A percentile compares a stretch with the other conserved stretches of the same genome.
These are phyloP conservation scores for Celastrina argiolus DNA, from an alignment of 2,888 invertebrate genomes.

Conservation along the genomic window DNA sequence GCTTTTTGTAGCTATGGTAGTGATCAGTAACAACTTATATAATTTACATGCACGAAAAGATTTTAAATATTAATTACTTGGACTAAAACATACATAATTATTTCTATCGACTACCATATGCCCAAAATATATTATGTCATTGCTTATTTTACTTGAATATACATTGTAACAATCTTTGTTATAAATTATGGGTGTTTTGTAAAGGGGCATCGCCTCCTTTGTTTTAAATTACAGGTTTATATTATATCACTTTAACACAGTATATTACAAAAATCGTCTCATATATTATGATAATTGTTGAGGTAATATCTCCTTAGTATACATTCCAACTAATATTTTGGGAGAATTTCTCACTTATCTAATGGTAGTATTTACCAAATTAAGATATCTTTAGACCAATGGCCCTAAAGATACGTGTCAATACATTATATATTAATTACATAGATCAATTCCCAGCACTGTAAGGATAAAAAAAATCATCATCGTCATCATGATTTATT, in stretches of 20 bases:
- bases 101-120: slow-evolving; percentile 12
- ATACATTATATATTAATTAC: neutral
- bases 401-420: neutral
- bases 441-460: slow-evolving; percentile 1
- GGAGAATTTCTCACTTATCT: slow-evolving; percentile 1
- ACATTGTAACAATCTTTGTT: slow-evolving; percentile 14
- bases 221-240: neutral
- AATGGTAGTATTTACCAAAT: neutral
- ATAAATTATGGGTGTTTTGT: slow-evolving; percentile 8
- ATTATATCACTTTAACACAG: slow-evolving; percentile 13
- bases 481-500: too few relatives aligned
- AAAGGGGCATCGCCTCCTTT: neutral
- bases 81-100: neutral
- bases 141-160: slow-evolving; percentile 13
- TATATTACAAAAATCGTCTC: slow-evolving; percentile 16
- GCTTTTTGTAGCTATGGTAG: slow-evolving; percentile 1
- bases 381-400: neutral
- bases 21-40: slow-evolving; percentile 6
- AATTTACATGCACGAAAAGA: neutral
- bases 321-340: slow-evolving; percentile 20
- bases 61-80: neutral
- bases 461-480: neutral
- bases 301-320: slow-evolving; percentile 20
- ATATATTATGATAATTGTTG: slow-evolving; percentile 1
- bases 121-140: slow-evolving; percentile 18